A percentile compares a stretch with the other conserved stretches of the same genome.
phyloP scores from a whole-genome alignment of 2,888 invertebrate species.

The Harmothoe impar region DNA sequence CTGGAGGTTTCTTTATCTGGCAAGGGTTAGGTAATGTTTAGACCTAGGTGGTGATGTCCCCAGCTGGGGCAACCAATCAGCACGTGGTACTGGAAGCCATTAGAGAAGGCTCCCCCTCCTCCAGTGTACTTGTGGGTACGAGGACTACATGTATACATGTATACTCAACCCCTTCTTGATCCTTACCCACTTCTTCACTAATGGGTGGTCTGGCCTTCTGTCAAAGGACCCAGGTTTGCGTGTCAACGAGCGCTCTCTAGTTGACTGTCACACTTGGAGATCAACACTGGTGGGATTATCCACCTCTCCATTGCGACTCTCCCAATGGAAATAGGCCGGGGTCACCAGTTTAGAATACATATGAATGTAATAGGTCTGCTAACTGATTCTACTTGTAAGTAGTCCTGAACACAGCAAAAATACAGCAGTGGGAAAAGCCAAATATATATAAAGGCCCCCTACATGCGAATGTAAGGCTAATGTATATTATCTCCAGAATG shows the following conservation, averaged over 20 bases:
- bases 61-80: neutral
- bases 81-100: neutral
- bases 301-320: neutral
- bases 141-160: neutral
- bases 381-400: no score
- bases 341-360: no score
- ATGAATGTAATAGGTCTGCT: no score
- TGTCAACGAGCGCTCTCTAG: neutral
- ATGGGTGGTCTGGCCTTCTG: neutral
- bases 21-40: no score
- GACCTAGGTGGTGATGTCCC: neutral
- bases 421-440: no score
- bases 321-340: no score
- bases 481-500: no score
- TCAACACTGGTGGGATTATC: neutral
- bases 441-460: no score
- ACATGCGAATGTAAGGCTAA: no score
- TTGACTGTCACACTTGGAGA: conserved; percentile 3
- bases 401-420: no score
- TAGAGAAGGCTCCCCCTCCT: no score
- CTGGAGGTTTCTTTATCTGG: neutral
- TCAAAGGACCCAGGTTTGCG: neutral
- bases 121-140: neutral
- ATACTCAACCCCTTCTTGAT: neutral
- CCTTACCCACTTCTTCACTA: conserved; percentile 14